phyloP scores from a whole-genome alignment of 2,888 invertebrate species.

The Synergus gifuensis region DNA sequence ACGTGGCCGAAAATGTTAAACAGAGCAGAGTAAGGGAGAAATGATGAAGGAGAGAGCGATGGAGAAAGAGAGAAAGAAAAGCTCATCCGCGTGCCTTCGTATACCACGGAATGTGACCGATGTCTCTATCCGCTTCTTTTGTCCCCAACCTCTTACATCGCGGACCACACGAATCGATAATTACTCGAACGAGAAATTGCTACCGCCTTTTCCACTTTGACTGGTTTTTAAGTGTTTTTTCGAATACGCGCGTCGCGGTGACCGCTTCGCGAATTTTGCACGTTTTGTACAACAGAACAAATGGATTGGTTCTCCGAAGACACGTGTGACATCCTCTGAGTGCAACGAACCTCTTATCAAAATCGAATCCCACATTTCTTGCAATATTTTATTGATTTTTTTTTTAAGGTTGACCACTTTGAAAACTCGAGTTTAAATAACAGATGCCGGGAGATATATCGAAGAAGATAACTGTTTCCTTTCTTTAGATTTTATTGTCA shows the following conservation, averaged over 20 bases:
- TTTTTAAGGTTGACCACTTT: not conserved
- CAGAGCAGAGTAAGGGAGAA: constrained; percentile 64
- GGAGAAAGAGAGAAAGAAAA: constrained; percentile 60
- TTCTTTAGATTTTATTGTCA: not conserved
- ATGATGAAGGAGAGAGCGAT: constrained; percentile 53
- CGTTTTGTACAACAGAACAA: constrained; percentile 52
- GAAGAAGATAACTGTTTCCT: not conserved
- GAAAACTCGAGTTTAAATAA: not conserved
- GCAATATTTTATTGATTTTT: not conserved
- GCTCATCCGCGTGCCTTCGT: constrained; percentile 69
- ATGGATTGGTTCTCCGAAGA: constrained; percentile 52
- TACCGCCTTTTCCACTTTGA: constrained; percentile 72
- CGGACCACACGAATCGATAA: constrained; percentile 78
- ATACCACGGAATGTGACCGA: constrained; percentile 75
- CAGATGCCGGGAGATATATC: not conserved
- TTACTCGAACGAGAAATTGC: constrained; percentile 74
- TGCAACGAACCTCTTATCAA: constrained; percentile 40
- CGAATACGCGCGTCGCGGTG: constrained; percentile 52
- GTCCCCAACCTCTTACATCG: constrained; percentile 61
- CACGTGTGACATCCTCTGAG: constrained; percentile 26
- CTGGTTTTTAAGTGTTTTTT: constrained; percentile 71
- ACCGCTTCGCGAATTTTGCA: constrained; percentile 53
- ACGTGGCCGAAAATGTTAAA: constrained; percentile 70
- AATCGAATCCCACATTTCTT: not conserved
- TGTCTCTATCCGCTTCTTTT: constrained; percentile 78